Percentiles rank a stretch among this genome's conserved stretches.
These are phyloP conservation scores for Hylomyscus alleni DNA, from an alignment of 2,797 vertebrate species.

Conservation along the genomic window DNA sequence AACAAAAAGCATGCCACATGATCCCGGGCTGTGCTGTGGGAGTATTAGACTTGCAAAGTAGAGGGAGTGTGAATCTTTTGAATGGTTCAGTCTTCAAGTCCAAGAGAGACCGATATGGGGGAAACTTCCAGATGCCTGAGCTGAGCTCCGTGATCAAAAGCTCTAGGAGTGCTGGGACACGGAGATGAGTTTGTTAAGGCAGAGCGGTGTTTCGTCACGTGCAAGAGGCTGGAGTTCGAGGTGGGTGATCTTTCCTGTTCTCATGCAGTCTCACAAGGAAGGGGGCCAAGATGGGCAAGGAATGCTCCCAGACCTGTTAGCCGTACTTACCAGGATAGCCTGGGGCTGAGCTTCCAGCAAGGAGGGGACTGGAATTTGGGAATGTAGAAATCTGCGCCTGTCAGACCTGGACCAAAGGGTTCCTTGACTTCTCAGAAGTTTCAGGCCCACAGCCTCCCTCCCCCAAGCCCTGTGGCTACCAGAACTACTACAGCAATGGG, in stretches of 20 bases:
- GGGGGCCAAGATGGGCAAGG: not conserved
- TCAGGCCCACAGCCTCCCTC: not conserved
- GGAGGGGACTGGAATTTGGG: conserved; percentile 30
- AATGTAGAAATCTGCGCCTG: not conserved
- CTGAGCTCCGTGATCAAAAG: fast-evolving
- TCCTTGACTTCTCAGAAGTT: not conserved
- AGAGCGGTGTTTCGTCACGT: fast-evolving
- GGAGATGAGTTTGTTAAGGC: not conserved
- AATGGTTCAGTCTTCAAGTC: not conserved
- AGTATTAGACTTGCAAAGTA: not conserved
- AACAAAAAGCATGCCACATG: not conserved
- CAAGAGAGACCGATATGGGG: not conserved
- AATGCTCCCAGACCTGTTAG: not conserved
- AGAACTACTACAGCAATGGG: not conserved
- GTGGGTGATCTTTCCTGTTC: not conserved
- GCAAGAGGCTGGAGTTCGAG: not conserved
- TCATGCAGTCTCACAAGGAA: not conserved
- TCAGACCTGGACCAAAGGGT: not conserved
- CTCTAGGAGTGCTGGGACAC: not conserved
- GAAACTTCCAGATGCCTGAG: not conserved
- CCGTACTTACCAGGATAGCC: not conserved
- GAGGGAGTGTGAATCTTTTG: not conserved
- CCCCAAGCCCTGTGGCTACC: not conserved
- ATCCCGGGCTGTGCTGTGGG: not conserved
- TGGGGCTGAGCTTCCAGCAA: not conserved